A percentile compares a stretch with the other conserved stretches of the same genome.
These are phyloP conservation scores for Clarias gariepinus DNA, from an alignment of 2,113 vertebrate genomes.

Conservation along the genomic window DNA sequence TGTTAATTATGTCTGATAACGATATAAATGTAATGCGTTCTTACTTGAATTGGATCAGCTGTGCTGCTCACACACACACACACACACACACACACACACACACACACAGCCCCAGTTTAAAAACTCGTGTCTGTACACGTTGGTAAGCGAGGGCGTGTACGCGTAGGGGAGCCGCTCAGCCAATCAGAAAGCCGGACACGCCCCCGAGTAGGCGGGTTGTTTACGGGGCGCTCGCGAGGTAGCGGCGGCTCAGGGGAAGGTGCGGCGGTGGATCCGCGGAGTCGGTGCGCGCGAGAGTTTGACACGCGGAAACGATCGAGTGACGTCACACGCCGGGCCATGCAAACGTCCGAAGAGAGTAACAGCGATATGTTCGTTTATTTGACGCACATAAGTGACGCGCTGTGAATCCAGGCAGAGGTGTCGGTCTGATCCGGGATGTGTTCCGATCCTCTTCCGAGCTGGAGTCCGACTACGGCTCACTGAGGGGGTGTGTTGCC, in stretches of 20 bases:
- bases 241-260: slow-evolving; percentile 45
- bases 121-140: slow-evolving; percentile 77
- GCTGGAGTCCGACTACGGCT: slow-evolving; percentile 34
- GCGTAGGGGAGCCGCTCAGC: slow-evolving; percentile 40
- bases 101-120: slow-evolving; percentile 19
- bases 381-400: background rate
- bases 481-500: slow-evolving; percentile 52
- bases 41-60: background rate
- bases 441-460: slow-evolving; percentile 11
- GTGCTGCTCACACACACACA: too few relatives aligned
- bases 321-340: background rate
- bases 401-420: background rate
- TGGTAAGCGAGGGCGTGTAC: slow-evolving; percentile 69
- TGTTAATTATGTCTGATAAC: background rate
- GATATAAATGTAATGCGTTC: background rate
- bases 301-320: background rate
- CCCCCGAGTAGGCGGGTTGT: slow-evolving; percentile 64
- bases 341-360: background rate
- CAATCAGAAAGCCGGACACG: slow-evolving; percentile 61
- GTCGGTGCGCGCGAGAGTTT: slow-evolving; percentile 26
- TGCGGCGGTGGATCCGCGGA: slow-evolving; percentile 52
- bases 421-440: background rate
- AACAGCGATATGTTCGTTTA: background rate
- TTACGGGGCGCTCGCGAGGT: slow-evolving; percentile 69
- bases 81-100: slow-evolving; percentile 18